Conservation (phyloP, 2,797 vertebrate genomes). For the Silurus aristotelis region DNA sequence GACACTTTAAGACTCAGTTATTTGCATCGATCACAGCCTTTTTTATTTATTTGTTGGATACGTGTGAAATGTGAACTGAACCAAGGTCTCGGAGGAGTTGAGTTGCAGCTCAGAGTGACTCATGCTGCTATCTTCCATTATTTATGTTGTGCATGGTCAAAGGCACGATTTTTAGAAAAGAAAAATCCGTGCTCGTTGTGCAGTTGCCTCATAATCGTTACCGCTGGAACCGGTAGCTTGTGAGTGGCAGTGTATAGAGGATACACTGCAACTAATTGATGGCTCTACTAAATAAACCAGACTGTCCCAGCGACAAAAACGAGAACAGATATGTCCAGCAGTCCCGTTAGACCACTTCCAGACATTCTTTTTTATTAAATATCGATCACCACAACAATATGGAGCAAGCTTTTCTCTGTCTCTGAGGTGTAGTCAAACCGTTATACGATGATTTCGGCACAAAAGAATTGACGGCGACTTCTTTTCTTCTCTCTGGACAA, state of each 20-base stretch:
- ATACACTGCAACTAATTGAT: constrained; percentile 27
- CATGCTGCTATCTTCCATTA: neutral
- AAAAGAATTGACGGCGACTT: neutral
- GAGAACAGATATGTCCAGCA: constrained; percentile 14
- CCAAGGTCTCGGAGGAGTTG: neutral
- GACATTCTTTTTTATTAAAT: constrained; percentile 5
- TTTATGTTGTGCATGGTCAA: neutral
- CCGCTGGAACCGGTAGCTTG: neutral
- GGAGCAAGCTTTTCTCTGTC: constrained; percentile 9
- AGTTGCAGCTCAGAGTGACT: neutral
- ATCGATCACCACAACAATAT: constrained; percentile 2
- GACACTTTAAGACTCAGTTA: neutral
- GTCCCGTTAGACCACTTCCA: constrained; percentile 14
- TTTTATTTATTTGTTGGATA: neutral
- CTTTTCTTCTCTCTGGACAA: neutral
- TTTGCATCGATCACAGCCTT: neutral
- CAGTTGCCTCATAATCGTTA: neutral
- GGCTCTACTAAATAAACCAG: constrained; percentile 9
- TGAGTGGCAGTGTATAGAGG: constrained; percentile 6
- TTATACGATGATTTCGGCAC: neutral
- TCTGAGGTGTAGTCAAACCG: neutral
- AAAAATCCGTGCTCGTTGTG: neutral
- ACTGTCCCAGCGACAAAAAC: neutral
- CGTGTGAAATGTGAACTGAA: neutral
- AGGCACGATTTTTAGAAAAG: neutral